Evolutionary conservation across 2,113 vertebrate genomes (phyloP), one percentile per base, ranked within the genome.

Genomic region (Trochalopteron elliotii): DNA sequence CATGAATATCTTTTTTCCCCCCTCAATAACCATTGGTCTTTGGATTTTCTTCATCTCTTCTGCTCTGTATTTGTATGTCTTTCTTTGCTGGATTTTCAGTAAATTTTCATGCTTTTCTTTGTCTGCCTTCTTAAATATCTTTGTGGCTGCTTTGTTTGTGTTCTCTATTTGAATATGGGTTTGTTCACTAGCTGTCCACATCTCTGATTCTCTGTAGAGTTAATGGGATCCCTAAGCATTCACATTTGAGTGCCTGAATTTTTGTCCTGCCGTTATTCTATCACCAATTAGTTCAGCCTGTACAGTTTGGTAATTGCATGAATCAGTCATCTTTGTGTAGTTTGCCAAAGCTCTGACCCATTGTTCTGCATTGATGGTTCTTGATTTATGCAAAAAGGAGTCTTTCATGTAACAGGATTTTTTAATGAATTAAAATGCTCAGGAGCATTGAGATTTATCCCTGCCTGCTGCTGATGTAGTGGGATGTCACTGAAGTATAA

Each of bases 181-280:
- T 83, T 88, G 21, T 86, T 83, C 59, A 50, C 79, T 78, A 86
- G 47, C 24, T 3, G 1, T 42, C 39, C 33, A 60, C 2, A 0
- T 81, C 76, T 83, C 42, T 77, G 67, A 19, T 28, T 70, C 72
- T 94, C 64, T 52, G 35, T 21, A 78, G 52, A 81, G 24, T 55
- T 81, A 93, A 83, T 89, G 72, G 76, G 56, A 50, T 74, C 71
- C 55, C 71, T 72, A 72, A 89, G 27, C 31, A 92, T 64, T 90
- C 72, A 81, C 33, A 63, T 93, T 56, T 87, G 86, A 83, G 52
- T 78, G 90, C 47, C 52, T 86, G 59, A 56, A 93, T 92, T 94
- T 95, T 94, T 93, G 44, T 95, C 61, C 63, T 83, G 60, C 93
- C 83, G 63, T 92, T 89, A 93, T 83, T 90, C 76, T 86, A 40